A percentile compares a stretch with the other conserved stretches of the same genome.
Conservation (phyloP, 1,140 invertebrate genomes). For the Lordiphosa stackelbergi region DNA sequence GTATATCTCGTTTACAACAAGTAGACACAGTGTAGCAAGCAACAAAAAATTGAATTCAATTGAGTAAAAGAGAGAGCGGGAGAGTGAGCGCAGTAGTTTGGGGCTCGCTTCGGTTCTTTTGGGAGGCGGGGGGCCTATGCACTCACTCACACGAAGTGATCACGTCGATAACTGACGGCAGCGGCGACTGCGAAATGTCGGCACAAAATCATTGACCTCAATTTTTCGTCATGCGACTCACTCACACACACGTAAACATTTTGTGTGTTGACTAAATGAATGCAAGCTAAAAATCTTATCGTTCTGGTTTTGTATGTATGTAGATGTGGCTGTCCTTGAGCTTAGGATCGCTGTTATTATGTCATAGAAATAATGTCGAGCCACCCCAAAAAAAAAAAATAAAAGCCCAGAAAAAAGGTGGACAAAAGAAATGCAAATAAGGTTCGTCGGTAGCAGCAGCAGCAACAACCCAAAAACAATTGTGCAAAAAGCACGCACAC, state of each 20-base stretch:
- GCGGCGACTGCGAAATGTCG: slow-evolving; percentile 40
- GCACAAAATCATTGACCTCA: slow-evolving; percentile 74
- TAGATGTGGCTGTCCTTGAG: slow-evolving; percentile 52
- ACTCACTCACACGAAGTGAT: slow-evolving; percentile 1
- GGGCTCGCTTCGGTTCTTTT: slow-evolving; percentile 17
- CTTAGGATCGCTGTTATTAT: slow-evolving; percentile 43
- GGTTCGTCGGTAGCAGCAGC: slow-evolving; percentile 2
- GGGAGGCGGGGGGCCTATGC: too few species aligned
- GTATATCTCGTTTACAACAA: slow-evolving; percentile 40
- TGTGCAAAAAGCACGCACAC: slow-evolving; percentile 63
- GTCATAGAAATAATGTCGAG: slow-evolving; percentile 29
- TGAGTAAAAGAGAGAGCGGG: slow-evolving; percentile 4
- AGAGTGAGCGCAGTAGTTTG: slow-evolving; percentile 18
- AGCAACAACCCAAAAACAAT: slow-evolving; percentile 29
- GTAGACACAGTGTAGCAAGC: slow-evolving; percentile 27
- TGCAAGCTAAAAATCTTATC: slow-evolving; percentile 54
- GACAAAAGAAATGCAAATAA: slow-evolving; percentile 67
- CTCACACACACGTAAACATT: not conserved
- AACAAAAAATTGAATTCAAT: slow-evolving; percentile 9
- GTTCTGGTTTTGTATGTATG: slow-evolving; percentile 20
- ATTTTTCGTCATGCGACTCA: slow-evolving; percentile 68
- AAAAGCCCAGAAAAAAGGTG: slow-evolving; percentile 6
- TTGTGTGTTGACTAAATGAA: slow-evolving; percentile 30
- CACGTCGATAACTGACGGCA: slow-evolving; percentile 59
- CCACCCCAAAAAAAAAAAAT: slow-evolving; percentile 26